These are phyloP conservation scores for Onychomys arenicola DNA, from an alignment of 2,797 vertebrate species.

Conservation along the genomic window DNA sequence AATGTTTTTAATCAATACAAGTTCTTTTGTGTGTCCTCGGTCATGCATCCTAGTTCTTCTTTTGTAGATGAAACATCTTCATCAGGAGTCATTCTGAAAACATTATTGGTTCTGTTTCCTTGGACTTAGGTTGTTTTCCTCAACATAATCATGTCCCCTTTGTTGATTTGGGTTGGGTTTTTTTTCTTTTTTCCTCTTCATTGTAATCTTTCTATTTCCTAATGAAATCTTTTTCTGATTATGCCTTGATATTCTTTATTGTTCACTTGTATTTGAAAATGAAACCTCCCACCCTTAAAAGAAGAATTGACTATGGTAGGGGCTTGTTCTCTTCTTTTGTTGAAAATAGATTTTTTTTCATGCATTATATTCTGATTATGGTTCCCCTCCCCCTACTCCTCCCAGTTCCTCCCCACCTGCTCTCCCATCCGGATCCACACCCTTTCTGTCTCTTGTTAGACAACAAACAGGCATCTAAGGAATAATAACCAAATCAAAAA, in stretches of 20 bases:
- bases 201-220: conserved; percentile 37
- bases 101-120: conserved; percentile 24
- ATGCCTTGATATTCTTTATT: not conserved
- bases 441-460: not conserved
- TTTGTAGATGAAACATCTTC: not conserved
- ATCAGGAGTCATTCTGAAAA: conserved; percentile 27
- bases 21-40: not conserved
- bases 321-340: not conserved
- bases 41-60: not conserved
- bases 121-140: conserved; percentile 27
- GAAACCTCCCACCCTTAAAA: not conserved
- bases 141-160: not conserved
- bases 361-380: not conserved
- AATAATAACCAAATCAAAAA: not conserved
- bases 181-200: not conserved
- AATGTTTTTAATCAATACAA: not conserved
- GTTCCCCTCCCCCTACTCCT: not conserved
- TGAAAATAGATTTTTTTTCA: not conserved
- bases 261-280: conserved; percentile 9
- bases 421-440: not conserved
- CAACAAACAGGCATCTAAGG: not conserved
- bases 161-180: not conserved
- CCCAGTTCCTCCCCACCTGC: not conserved
- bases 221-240: conserved; percentile 1
- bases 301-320: not conserved